Conservation (phyloP, 1,140 invertebrate genomes). For the Ladona fulva region DNA sequence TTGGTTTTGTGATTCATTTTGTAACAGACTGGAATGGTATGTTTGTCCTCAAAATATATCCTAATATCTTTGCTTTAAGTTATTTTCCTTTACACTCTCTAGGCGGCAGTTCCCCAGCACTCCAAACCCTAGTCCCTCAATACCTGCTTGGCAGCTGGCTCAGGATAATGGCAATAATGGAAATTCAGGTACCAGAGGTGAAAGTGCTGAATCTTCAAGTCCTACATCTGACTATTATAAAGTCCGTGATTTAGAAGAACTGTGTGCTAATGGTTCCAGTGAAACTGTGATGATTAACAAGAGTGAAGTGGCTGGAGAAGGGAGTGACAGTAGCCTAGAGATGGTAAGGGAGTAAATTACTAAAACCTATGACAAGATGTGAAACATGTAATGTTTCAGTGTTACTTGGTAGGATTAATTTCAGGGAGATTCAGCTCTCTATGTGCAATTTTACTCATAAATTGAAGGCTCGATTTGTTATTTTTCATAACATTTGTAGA, state of each 20-base stretch:
- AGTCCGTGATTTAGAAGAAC: conserved; percentile 4
- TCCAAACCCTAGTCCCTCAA: conserved; percentile 56
- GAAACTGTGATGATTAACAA: conserved; percentile 17
- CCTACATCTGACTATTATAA: neutral
- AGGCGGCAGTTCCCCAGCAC: conserved; percentile 35
- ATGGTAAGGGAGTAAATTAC: conserved; percentile 35
- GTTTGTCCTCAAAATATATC: too few species aligned
- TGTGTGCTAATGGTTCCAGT: conserved; percentile 17
- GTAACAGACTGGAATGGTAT: too few species aligned
- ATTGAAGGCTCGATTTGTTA: too few species aligned
- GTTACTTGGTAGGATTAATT: too few species aligned
- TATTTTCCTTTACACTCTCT: conserved; percentile 41
- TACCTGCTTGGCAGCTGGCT: conserved; percentile 63
- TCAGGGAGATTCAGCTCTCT: too few species aligned
- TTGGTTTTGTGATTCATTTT: too few species aligned
- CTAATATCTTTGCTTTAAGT: too few species aligned
- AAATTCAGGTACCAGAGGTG: conserved; percentile 31
- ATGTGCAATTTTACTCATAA: too few species aligned
- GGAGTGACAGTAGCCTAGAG: conserved; percentile 40
- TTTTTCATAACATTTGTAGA: too few species aligned
- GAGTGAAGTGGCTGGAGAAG: conserved; percentile 30
- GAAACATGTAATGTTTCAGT: too few species aligned
- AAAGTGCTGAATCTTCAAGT: conserved; percentile 4
- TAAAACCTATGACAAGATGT: too few species aligned
- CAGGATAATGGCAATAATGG: conserved; percentile 34